These are phyloP conservation scores for Trigoniulus corallinus DNA, from an alignment of 1,140 invertebrate genomes.

Conservation along the genomic window DNA sequence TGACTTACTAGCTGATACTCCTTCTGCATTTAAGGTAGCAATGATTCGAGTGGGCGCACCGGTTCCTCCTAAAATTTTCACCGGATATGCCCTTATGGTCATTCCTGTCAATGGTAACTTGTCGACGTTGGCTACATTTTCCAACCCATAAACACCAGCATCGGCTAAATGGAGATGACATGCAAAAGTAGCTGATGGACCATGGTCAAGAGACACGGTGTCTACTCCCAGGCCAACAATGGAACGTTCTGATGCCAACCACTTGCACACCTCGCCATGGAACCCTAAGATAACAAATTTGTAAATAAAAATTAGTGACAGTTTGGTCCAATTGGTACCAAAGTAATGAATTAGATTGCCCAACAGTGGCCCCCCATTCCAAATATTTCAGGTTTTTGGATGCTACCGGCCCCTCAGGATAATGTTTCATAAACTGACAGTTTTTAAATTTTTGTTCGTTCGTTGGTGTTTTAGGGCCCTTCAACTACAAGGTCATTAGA, in stretches of 20 bases:
- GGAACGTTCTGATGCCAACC: slow-evolving; percentile 32
- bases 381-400: no score
- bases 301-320: no score
- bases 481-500: no score
- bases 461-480: no score
- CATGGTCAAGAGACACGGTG: slow-evolving; percentile 38
- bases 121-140: slow-evolving; percentile 36
- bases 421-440: no score
- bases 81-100: slow-evolving; percentile 34
- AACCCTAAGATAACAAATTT: slow-evolving; percentile 24
- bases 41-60: background rate
- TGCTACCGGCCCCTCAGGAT: no score
- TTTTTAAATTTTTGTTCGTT: no score
- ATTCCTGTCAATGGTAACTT: slow-evolving; percentile 33
- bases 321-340: no score
- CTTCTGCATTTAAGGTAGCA: background rate
- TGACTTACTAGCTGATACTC: no score
- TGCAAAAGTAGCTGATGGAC: slow-evolving; percentile 22
- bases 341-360: no score
- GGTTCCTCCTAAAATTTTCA: slow-evolving; percentile 32
- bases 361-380: no score
- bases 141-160: slow-evolving; percentile 36
- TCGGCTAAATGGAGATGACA: slow-evolving; percentile 30
- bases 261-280: slow-evolving; percentile 35
- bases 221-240: slow-evolving; percentile 45